Evolutionary conservation across 2,797 vertebrate genomes (phyloP).

Genomic region (Siniperca obscura): DNA sequence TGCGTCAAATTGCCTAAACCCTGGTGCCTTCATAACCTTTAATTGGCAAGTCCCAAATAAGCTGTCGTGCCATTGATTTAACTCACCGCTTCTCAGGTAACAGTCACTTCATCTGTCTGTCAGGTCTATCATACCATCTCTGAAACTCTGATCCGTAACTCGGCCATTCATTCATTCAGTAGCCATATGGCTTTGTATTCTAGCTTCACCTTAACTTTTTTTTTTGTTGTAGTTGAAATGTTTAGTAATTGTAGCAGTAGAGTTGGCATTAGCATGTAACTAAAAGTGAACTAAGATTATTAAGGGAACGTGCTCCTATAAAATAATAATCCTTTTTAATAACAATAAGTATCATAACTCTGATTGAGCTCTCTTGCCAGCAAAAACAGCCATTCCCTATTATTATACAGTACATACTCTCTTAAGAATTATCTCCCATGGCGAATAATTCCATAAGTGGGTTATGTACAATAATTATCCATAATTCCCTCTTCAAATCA

Average conservation of each 20-base stretch:
- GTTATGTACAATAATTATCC: not conserved
- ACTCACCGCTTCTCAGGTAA: conserved; percentile 5
- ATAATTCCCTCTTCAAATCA: conserved; percentile 1
- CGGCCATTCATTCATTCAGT: not conserved
- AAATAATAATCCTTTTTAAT: conserved; percentile 17
- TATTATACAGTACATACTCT: not conserved
- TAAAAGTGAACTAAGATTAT: not conserved
- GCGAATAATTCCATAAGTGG: not conserved
- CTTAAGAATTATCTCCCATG: not conserved
- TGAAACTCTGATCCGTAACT: not conserved
- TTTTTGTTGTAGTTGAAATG: not conserved
- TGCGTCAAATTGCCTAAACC: not conserved
- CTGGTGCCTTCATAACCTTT: not conserved
- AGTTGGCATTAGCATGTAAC: not conserved
- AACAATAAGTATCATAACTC: not conserved
- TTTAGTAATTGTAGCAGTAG: not conserved
- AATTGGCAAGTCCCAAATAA: conserved; percentile 1
- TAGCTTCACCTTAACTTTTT: not conserved
- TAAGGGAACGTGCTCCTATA: not conserved
- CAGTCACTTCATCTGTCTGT: conserved; percentile 7
- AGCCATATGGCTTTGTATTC: not conserved
- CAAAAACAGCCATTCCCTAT: not conserved
- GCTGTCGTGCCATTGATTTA: conserved; percentile 11
- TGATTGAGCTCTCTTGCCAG: not conserved
- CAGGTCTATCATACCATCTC: not conserved